Evolutionary conservation across 2,888 invertebrate species (phyloP).

Genomic region (Cactoblastis cactorum): DNA sequence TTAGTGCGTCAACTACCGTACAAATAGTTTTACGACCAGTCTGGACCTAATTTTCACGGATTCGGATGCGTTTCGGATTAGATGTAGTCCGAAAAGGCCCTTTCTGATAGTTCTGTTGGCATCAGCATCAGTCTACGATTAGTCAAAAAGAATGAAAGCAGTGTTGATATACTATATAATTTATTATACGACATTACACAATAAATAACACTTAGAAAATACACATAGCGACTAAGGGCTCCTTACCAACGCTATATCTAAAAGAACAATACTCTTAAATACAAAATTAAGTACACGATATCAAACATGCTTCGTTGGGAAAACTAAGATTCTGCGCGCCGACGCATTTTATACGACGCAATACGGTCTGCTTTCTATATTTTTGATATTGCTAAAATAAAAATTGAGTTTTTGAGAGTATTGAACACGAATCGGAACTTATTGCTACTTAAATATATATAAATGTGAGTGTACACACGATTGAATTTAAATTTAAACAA

Average conservation of each 20-base stretch:
- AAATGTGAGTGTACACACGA: no score
- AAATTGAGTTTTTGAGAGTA: neutral
- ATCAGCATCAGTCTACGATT: no score
- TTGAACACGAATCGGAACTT: neutral
- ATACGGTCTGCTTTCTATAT: neutral
- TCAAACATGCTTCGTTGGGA: slow-evolving; percentile 16
- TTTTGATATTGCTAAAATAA: neutral
- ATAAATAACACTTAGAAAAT: slow-evolving; percentile 36
- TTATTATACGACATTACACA: slow-evolving; percentile 31
- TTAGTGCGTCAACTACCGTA: no score
- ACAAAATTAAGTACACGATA: slow-evolving; percentile 13
- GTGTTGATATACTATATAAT: slow-evolving; percentile 18
- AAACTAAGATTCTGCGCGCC: neutral
- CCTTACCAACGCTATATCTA: slow-evolving; percentile 37
- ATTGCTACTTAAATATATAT: no score
- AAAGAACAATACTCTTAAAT: slow-evolving; percentile 29
- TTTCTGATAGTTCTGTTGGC: no score
- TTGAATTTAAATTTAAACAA: no score
- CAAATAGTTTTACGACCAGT: no score
- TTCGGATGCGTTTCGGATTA: no score
- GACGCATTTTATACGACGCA: neutral
- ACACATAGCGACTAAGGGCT: slow-evolving; percentile 24
- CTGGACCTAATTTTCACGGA: no score
- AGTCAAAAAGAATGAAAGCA: slow-evolving; percentile 10
- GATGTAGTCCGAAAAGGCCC: no score